Percentiles rank a stretch among this genome's conserved stretches.
Conservation (phyloP, 23 tunicate species). For the Ascidia mentula region DNA sequence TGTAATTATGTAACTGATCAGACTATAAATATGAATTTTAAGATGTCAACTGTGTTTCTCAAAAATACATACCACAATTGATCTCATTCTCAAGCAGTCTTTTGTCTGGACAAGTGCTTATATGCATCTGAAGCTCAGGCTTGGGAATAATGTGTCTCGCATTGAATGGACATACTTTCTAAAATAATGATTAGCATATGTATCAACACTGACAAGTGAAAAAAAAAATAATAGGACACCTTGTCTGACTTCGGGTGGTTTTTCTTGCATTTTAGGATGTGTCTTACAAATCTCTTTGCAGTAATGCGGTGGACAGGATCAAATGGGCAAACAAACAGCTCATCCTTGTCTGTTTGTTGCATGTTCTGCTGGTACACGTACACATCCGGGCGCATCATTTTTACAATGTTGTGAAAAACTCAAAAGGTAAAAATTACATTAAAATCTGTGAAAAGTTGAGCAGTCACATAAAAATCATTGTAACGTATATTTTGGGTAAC, state of each 20-base stretch:
- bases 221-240: slow-evolving; percentile 10
- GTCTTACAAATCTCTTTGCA: slow-evolving; percentile 72
- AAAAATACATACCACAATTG: slow-evolving; percentile 22
- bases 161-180: slow-evolving; percentile 69
- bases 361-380: slow-evolving; percentile 38
- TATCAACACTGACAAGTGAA: neutral
- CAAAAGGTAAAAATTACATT: no score
- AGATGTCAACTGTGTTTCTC: no score
- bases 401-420: neutral
- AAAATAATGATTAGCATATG: neutral
- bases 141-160: slow-evolving; percentile 53
- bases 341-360: slow-evolving; percentile 68
- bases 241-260: slow-evolving; percentile 50
- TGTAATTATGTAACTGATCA: no score
- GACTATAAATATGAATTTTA: no score
- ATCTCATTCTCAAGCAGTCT: slow-evolving; percentile 43
- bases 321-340: slow-evolving; percentile 76
- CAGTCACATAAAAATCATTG: no score
- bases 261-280: slow-evolving; percentile 66
- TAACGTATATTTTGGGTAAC: no score
- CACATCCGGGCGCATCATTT: slow-evolving; percentile 18
- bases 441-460: no score
- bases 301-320: slow-evolving; percentile 69
- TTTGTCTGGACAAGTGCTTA: slow-evolving; percentile 67
- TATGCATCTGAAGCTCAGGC: slow-evolving; percentile 62